Conservation (phyloP, 2,113 vertebrate genomes). For the Centropristis striata region DNA sequence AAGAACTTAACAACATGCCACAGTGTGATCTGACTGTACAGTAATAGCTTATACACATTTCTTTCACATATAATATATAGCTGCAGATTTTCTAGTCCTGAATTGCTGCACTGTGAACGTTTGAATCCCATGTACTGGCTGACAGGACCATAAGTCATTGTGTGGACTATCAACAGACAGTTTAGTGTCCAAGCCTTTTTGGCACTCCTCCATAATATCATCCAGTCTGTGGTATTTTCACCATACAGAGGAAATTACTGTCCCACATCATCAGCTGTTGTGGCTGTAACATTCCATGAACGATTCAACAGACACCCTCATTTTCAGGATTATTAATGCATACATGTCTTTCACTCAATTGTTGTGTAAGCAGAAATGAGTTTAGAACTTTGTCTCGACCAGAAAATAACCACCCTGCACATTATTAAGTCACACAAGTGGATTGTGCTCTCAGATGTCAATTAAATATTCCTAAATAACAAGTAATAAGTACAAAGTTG, state of each 20-base stretch:
- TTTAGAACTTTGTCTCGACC: too few species aligned
- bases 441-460: background rate
- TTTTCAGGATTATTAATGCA: background rate
- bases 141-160: constrained; percentile 28
- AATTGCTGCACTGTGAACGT: constrained; percentile 11
- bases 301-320: background rate
- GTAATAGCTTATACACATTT: background rate
- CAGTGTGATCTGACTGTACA: background rate
- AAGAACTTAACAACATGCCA: background rate
- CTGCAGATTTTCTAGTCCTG: background rate
- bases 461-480: background rate
- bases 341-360: background rate
- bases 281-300: constrained; percentile 10
- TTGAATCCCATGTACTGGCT: constrained; percentile 15
- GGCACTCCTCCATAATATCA: constrained; percentile 12
- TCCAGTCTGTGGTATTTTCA: constrained; percentile 40
- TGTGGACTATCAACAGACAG: constrained; percentile 21
- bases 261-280: constrained; percentile 42
- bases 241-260: constrained; percentile 43
- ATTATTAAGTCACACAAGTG: background rate
- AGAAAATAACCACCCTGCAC: too few species aligned
- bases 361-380: background rate
- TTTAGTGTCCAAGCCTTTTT: constrained; percentile 33
- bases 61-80: background rate
- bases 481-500: background rate